Evolutionary conservation across 2,888 invertebrate genomes (phyloP).

Genomic region (Sesamia inferens): DNA sequence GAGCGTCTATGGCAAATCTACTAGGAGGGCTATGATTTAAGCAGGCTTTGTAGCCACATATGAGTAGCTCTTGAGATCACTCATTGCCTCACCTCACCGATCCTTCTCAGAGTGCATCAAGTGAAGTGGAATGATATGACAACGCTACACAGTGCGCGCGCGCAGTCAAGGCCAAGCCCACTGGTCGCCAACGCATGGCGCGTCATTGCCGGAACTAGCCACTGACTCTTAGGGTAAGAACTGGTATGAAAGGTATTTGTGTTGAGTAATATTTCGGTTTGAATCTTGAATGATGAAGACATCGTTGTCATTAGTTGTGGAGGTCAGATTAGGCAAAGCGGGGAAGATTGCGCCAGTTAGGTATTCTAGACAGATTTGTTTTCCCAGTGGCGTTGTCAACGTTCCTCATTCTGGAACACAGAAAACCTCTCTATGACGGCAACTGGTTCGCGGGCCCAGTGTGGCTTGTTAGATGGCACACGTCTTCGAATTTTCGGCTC

Average conservation of each 20-base stretch:
- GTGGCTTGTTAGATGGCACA: not conserved
- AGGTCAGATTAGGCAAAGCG: not conserved
- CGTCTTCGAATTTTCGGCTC: not conserved
- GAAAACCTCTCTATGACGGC: not conserved
- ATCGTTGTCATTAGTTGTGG: not conserved
- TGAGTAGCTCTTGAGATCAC: not conserved
- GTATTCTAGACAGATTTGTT: not conserved
- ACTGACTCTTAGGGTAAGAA: not conserved
- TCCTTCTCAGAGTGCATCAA: slow-evolving; percentile 30
- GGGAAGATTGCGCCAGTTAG: not conserved
- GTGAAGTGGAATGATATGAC: slow-evolving; percentile 38
- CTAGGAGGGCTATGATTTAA: not conserved
- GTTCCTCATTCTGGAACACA: not conserved
- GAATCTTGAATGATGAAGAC: not conserved
- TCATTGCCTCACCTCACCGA: not conserved
- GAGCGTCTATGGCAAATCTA: not conserved
- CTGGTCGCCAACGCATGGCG: slow-evolving; percentile 43
- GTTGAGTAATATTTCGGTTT: slow-evolving; percentile 2
- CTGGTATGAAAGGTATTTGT: slow-evolving; percentile 16
- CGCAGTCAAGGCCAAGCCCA: slow-evolving; percentile 62
- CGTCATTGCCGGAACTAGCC: slow-evolving; percentile 60
- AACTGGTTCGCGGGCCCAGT: not conserved
- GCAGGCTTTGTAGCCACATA: not conserved
- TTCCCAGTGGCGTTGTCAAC: not conserved
- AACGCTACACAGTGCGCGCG: slow-evolving; percentile 26